Base-by-base conservation (phyloP, 2,113 vertebrate genomes). In the Calypte anna region DNA sequence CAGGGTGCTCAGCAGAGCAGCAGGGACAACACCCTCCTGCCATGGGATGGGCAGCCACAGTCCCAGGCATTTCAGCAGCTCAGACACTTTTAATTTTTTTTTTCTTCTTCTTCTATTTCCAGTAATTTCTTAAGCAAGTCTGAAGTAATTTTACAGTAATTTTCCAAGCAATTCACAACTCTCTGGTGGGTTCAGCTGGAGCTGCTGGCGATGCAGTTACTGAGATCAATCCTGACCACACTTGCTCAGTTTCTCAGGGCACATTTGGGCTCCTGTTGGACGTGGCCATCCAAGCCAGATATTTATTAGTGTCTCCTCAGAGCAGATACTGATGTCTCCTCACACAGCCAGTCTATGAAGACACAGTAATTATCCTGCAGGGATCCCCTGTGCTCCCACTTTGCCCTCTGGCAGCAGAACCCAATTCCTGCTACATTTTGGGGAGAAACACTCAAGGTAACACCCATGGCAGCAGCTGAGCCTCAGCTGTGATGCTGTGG, bases 371-470 rank as follows among this genome's bases (percentile, higher is more conserved):
- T 7, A 19, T 8, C 74, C 11, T 7, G 38, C 23, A 6, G 0
- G 6, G 38, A 9, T 54, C 46, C 19, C 38, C 62, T 23, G 51
- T 68, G 25, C n/a, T 6, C 57, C 3, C 44, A 4, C 36, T 8
- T 25, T 7, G 54, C 68, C 44, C 51, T 28, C 7, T 4, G 48
- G 88, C 92, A 36, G 17, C 1, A 1, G 9, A 4, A 9, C 10
- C 0, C 61, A 10, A 2, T 10, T 68, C 55, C 55, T 4, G 7
- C 31, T 2, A 5, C 0, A 0, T 14, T 53, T 7, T 21, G 19
- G 22, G 64, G 54, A 31, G 14, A 36, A 7, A 4, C 3, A 2
- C 10, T 11, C 18, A 50, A 25, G 15, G 1, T 3, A 6, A 31
- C 0, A 3, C 30, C 40, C 2, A 3, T 10, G 43, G 13, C 18